Conservation (phyloP, 92 coral and sea anemone species). For the Palythoa caribaeorum region DNA sequence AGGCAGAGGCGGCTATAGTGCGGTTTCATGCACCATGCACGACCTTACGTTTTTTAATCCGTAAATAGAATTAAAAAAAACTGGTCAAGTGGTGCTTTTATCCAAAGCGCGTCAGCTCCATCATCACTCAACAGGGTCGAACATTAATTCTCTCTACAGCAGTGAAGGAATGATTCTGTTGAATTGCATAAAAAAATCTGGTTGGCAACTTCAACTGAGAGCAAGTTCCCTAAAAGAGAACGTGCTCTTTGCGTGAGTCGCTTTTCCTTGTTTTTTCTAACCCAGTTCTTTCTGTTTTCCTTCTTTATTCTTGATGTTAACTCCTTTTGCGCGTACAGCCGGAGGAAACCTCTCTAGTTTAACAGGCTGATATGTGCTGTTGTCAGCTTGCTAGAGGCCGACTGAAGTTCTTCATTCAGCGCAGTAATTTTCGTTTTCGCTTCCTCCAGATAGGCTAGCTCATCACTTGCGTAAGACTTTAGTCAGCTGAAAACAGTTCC, state of each 20-base stretch:
- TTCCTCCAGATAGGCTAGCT: constrained; percentile 46
- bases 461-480: constrained; percentile 48
- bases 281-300: constrained; percentile 16
- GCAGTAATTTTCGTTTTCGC: constrained; percentile 36
- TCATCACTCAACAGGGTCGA: no score
- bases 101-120: no score
- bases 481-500: constrained; percentile 43
- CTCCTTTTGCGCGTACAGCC: constrained; percentile 32
- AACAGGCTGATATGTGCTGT: constrained; percentile 53
- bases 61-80: no score
- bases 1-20: no score
- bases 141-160: neutral
- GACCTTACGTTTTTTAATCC: no score
- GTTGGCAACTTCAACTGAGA: neutral
- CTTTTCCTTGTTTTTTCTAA: constrained; percentile 46
- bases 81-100: no score
- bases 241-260: constrained; percentile 41
- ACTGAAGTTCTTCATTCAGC: constrained; percentile 52
- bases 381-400: constrained; percentile 53
- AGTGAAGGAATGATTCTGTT: neutral
- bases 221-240: constrained; percentile 15
- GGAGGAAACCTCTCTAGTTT: constrained; percentile 43
- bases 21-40: no score
- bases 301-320: constrained; percentile 49
- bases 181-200: neutral